Base-by-base conservation (phyloP, 2,113 vertebrate genomes). In the Indri indri region DNA sequence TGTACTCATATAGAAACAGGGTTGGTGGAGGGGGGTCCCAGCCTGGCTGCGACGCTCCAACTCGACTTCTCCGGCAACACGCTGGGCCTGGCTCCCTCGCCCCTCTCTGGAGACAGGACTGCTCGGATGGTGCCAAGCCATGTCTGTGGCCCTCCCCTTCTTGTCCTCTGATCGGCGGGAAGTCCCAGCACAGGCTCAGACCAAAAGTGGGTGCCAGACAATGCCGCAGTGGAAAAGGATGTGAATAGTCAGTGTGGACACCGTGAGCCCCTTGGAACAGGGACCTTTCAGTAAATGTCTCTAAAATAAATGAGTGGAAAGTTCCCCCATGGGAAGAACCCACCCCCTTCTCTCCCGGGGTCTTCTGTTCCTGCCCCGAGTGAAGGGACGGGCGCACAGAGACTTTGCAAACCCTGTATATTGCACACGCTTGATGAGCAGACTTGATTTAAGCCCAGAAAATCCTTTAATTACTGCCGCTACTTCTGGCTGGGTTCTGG, bases 391-490 rank as follows among this genome's bases (percentile, higher is more conserved):
- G 59, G 8, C 32, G 13, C 13, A 5, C 37, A 5, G 14, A 9
- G 9, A 20, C 18, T 52, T n/a, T 42, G 68, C 61, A 65, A 93
- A 79, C 37, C 45, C 45, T 42, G 34, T 22, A 12, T 18, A 20
- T 45, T 50, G 40, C 14, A 50, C 90, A 22, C 3, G 42, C 70
- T 70, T 37, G 63, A 76, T 0, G 40, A 74, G 71, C 90, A 84
- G 93, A 47, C 89, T 82, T 37, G 80, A 83, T 82, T 82, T 86
- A 88, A 97, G 71, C 37, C 87, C 85, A 95, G 86, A 92, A 96
- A 97, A 96, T 94, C 93, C 96, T 95, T 84, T 97, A 94, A 97
- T 98, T 95, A 90, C 70, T 4, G 27, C 80, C 2, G 45, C 71
- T 88, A 40, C 96, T 98, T 94, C 93, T 95, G 93, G 89, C 90